phyloP scores from a whole-genome alignment of 2,113 vertebrate genomes.

The Micromys minutus region DNA sequence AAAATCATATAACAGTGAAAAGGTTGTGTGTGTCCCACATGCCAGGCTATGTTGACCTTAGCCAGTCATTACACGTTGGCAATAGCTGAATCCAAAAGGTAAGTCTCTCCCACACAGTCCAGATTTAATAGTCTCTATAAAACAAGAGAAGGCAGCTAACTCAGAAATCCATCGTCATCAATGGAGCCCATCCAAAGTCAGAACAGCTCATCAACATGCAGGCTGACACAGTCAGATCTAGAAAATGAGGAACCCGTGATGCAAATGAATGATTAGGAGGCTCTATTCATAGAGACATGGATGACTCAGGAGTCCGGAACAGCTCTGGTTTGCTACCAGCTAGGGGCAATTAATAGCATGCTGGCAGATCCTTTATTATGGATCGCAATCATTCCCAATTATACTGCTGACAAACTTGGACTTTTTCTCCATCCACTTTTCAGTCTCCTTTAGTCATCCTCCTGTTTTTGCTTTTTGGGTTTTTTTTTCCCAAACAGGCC shows the following conservation, averaged over 20 bases:
- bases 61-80: background rate
- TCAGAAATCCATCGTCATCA: constrained; percentile 72
- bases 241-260: constrained; percentile 77
- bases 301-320: constrained; percentile 78
- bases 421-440: background rate
- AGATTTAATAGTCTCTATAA: constrained; percentile 60
- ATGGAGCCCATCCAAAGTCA: constrained; percentile 49
- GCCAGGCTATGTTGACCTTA: background rate
- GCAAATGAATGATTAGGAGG: constrained; percentile 80
- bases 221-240: constrained; percentile 69
- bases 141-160: constrained; percentile 74
- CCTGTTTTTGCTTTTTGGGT: no score
- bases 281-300: constrained; percentile 75
- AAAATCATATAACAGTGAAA: constrained; percentile 31
- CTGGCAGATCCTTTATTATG: constrained; percentile 75
- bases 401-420: constrained; percentile 56
- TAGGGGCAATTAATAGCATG: constrained; percentile 73
- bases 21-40: background rate
- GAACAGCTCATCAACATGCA: constrained; percentile 74
- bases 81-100: background rate
- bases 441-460: constrained; percentile 13
- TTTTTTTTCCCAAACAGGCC: constrained; percentile 7
- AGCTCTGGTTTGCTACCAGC: constrained; percentile 79
- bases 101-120: background rate
- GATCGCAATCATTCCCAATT: constrained; percentile 70